Evolutionary conservation across 2,888 invertebrate genomes (phyloP).

Genomic region (Cataglyphis livida): DNA sequence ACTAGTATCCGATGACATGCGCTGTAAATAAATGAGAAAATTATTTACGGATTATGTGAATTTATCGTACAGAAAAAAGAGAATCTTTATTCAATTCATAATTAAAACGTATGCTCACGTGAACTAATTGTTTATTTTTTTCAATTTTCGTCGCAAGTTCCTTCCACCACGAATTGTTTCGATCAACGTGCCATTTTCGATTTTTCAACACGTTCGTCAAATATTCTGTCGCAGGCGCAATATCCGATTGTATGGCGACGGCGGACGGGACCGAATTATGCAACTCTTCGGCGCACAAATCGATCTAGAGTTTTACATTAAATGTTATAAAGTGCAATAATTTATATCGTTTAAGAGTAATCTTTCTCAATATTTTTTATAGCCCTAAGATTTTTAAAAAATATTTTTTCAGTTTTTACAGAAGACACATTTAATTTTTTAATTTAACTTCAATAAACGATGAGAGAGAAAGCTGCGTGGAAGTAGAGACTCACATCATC

Average conservation of each 20-base stretch:
- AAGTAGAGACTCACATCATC: neutral
- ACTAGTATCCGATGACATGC: slow-evolving; percentile 90
- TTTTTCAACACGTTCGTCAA: slow-evolving; percentile 88
- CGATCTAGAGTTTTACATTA: slow-evolving; percentile 88
- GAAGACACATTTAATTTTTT: neutral
- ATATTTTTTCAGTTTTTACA: neutral
- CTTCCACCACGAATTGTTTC: slow-evolving; percentile 91
- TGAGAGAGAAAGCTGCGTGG: neutral
- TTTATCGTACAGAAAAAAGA: neutral
- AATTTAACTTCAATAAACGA: slow-evolving; percentile 9
- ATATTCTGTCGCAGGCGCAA: slow-evolving; percentile 90
- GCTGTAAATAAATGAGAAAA: slow-evolving; percentile 81
- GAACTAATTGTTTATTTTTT: slow-evolving; percentile 90
- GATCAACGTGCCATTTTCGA: slow-evolving; percentile 87
- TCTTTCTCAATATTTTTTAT: neutral
- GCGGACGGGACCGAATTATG: slow-evolving; percentile 94
- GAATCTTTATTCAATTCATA: slow-evolving; percentile 6
- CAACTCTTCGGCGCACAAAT: slow-evolving; percentile 95
- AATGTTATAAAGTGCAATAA: neutral
- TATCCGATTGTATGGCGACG: slow-evolving; percentile 94
- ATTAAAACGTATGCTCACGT: slow-evolving; percentile 85
- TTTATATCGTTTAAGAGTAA: neutral
- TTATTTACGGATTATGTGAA: neutral
- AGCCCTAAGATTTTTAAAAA: neutral
- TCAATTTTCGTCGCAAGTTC: slow-evolving; percentile 90